phyloP scores from a whole-genome alignment of 2,113 vertebrate genomes.

The Stigmatopora nigra region DNA sequence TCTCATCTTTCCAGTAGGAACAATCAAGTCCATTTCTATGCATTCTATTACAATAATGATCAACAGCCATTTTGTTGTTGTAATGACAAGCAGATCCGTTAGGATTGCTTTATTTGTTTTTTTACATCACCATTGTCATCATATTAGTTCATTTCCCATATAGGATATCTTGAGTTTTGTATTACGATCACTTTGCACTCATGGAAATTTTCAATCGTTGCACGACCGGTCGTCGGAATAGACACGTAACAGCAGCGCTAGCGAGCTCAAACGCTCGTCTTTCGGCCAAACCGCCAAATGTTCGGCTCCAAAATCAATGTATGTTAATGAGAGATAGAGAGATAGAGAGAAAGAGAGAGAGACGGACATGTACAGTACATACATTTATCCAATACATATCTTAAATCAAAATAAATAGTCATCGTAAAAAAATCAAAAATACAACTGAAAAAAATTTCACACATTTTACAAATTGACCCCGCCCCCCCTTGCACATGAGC shows the following conservation, averaged over 20 bases:
- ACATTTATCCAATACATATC: slow-evolving; percentile 75
- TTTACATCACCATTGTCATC: slow-evolving; percentile 53
- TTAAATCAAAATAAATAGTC: slow-evolving; percentile 72
- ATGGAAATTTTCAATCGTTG: slow-evolving; percentile 59
- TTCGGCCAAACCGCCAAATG: not conserved
- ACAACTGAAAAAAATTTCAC: slow-evolving; percentile 76
- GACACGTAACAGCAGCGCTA: slow-evolving; percentile 54
- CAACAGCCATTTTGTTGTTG: not conserved
- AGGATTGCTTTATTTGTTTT: slow-evolving; percentile 61
- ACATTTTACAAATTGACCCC: slow-evolving; percentile 75
- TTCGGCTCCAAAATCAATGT: not conserved
- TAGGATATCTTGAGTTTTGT: slow-evolving; percentile 54
- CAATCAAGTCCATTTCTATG: not conserved
- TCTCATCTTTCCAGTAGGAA: too few species aligned
- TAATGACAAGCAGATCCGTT: slow-evolving; percentile 52
- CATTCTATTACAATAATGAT: not conserved
- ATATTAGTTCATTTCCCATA: slow-evolving; percentile 59
- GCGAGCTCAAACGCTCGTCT: not conserved
- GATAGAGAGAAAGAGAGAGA: slow-evolving; percentile 43
- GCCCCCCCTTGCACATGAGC: slow-evolving; percentile 17
- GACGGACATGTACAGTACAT: slow-evolving; percentile 67
- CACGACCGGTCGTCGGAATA: slow-evolving; percentile 68
- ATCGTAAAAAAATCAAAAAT: slow-evolving; percentile 75
- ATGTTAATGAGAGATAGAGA: not conserved
- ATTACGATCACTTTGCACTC: slow-evolving; percentile 61